Conservation (phyloP, 2,113 vertebrate genomes). For the Rousettus leschenaultii region DNA sequence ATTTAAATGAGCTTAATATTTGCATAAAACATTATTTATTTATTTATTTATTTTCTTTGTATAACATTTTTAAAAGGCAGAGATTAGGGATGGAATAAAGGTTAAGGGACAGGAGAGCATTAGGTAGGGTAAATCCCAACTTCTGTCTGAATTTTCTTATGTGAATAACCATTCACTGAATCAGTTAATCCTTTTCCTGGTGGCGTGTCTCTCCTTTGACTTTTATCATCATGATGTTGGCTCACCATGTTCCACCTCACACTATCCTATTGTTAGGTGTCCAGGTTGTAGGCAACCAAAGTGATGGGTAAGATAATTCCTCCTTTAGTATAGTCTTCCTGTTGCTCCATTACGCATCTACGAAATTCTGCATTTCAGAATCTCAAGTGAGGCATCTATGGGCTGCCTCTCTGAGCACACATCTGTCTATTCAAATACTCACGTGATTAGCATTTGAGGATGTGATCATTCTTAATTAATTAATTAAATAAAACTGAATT, state of each 20-base stretch:
- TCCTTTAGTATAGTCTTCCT: not conserved
- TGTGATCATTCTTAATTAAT: slow-evolving; percentile 2
- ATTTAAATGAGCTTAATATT: not conserved
- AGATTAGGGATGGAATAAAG: not conserved
- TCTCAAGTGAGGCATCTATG: not conserved
- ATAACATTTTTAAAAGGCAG: not conserved
- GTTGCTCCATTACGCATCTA: not conserved
- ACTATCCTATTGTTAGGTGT: not conserved
- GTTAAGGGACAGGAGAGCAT: not conserved
- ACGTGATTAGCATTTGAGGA: not conserved
- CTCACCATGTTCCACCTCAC: not conserved
- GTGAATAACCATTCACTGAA: not conserved
- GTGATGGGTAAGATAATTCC: not conserved
- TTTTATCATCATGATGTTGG: not conserved
- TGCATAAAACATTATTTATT: not conserved
- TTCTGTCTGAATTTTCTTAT: not conserved
- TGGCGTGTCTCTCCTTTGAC: not conserved
- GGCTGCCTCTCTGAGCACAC: too few species aligned
- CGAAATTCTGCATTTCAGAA: too few species aligned
- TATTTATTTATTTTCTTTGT: not conserved
- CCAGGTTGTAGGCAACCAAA: not conserved
- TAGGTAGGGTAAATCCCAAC: not conserved
- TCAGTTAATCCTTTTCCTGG: not conserved
- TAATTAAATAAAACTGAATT: not conserved
- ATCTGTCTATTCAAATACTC: not conserved